Conservation (phyloP, 2,888 invertebrate genomes). For the Sthenelais limicola region DNA sequence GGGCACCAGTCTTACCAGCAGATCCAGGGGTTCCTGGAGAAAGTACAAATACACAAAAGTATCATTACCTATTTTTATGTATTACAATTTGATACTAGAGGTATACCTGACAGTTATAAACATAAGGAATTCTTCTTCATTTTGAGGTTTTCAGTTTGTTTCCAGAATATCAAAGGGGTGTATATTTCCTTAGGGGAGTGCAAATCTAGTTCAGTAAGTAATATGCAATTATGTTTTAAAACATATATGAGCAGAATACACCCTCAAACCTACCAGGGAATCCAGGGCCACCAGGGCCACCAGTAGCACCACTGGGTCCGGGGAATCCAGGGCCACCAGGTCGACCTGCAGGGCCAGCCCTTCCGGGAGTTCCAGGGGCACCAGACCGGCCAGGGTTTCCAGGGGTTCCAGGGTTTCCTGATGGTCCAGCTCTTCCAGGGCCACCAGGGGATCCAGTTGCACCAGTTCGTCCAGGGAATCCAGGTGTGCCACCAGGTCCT, state of each 20-base stretch:
- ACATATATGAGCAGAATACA: too few species aligned
- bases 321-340: slow-evolving; percentile 40
- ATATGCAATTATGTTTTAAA: too few species aligned
- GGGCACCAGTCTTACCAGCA: slow-evolving; percentile 3
- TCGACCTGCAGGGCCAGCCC: slow-evolving; percentile 36
- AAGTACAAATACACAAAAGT: too few species aligned
- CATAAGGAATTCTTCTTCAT: too few species aligned
- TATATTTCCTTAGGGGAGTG: too few species aligned
- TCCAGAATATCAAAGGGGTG: too few species aligned
- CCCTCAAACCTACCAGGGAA: neutral
- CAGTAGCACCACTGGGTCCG: slow-evolving; percentile 40
- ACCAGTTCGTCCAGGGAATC: slow-evolving; percentile 13
- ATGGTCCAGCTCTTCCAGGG: slow-evolving; percentile 41
- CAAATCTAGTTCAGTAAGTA: too few species aligned
- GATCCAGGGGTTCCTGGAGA: neutral
- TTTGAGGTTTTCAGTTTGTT: too few species aligned
- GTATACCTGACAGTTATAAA: too few species aligned
- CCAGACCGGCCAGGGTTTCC: slow-evolving; percentile 43
- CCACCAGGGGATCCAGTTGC: slow-evolving; percentile 39
- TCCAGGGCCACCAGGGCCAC: neutral
- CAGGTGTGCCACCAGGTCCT: neutral
- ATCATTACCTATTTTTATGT: too few species aligned
- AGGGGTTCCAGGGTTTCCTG: slow-evolving; percentile 41
- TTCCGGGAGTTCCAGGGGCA: slow-evolving; percentile 42
- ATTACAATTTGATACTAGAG: too few species aligned